Evolutionary conservation across 64 coral and sea anemone genomes (phyloP).

Genomic region (Trachythela sp.): DNA sequence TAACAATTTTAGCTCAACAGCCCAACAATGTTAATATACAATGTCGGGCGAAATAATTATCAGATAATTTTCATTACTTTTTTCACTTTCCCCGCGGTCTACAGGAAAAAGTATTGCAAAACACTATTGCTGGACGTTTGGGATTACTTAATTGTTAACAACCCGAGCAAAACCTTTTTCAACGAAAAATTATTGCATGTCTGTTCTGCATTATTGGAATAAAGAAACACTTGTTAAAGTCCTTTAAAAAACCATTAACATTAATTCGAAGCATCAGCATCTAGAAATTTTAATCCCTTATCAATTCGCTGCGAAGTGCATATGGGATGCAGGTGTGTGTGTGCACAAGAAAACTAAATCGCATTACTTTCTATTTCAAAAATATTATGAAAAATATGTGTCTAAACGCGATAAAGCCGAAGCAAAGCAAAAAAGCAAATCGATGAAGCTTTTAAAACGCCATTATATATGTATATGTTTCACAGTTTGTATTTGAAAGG

Average conservation of each 20-base stretch:
- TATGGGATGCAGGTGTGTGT: neutral
- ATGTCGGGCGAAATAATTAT: neutral
- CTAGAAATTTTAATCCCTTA: slow-evolving; percentile 6
- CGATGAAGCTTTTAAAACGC: neutral
- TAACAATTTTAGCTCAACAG: neutral
- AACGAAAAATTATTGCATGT: neutral
- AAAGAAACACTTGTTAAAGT: neutral
- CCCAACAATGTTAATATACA: neutral
- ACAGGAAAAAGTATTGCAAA: neutral
- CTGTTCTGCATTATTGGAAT: neutral
- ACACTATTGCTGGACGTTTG: neutral
- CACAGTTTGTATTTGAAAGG: neutral
- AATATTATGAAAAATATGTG: neutral
- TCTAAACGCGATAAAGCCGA: neutral
- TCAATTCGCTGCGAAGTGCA: neutral
- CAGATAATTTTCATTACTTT: neutral
- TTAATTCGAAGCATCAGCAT: neutral
- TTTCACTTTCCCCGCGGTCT: neutral
- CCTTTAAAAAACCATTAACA: slow-evolving; percentile 5
- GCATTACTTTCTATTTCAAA: neutral
- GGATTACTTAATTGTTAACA: neutral
- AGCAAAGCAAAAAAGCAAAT: neutral
- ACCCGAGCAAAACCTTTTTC: neutral
- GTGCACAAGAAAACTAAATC: neutral
- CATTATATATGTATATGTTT: neutral